Percentiles rank a stretch among this genome's conserved stretches.
Conservation (phyloP, 2,797 vertebrate genomes). For the Sylvia borin region DNA sequence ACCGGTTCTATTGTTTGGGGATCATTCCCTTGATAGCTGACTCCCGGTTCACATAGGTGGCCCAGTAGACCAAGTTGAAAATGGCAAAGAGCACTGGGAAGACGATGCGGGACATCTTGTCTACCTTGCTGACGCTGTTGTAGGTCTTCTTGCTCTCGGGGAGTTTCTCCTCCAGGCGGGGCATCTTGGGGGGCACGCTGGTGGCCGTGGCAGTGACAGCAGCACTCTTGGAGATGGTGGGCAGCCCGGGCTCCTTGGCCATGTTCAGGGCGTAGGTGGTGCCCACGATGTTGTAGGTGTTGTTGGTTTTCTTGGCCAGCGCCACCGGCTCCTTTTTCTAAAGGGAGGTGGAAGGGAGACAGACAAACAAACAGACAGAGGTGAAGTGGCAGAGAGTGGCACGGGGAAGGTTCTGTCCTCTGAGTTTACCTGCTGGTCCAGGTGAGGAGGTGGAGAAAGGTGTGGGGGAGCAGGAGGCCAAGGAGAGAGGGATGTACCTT, state of each 20-base stretch:
- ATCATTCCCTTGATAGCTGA: constrained; percentile 92
- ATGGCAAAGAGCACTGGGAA: constrained; percentile 98
- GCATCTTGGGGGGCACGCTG: constrained; percentile 76
- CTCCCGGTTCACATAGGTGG: constrained; percentile 96
- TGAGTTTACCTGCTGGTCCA: not conserved
- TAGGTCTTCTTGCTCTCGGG: constrained; percentile 93
- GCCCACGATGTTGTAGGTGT: constrained; percentile 97
- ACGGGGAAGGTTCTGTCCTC: not conserved
- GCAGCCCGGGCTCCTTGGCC: constrained; percentile 90
- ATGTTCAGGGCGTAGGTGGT: constrained; percentile 95
- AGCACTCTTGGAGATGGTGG: constrained; percentile 92
- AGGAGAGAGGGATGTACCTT: not conserved
- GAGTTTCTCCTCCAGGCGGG: constrained; percentile 86
- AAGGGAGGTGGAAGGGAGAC: constrained; percentile 63
- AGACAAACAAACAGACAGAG: not conserved
- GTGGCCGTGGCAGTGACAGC: constrained; percentile 60
- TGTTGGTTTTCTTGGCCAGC: constrained; percentile 94
- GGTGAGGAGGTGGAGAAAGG: not conserved
- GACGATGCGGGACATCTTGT: constrained; percentile 98
- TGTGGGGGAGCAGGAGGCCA: not conserved
- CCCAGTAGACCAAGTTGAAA: constrained; percentile 99
- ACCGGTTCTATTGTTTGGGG: constrained; percentile 85
- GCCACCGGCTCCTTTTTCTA: constrained; percentile 93
- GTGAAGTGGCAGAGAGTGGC: not conserved
- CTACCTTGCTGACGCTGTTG: constrained; percentile 99